Percentiles rank a stretch among this genome's conserved stretches.
These are phyloP conservation scores for Thelaira solivaga DNA, from an alignment of 2,888 invertebrate genomes.

Conservation along the genomic window DNA sequence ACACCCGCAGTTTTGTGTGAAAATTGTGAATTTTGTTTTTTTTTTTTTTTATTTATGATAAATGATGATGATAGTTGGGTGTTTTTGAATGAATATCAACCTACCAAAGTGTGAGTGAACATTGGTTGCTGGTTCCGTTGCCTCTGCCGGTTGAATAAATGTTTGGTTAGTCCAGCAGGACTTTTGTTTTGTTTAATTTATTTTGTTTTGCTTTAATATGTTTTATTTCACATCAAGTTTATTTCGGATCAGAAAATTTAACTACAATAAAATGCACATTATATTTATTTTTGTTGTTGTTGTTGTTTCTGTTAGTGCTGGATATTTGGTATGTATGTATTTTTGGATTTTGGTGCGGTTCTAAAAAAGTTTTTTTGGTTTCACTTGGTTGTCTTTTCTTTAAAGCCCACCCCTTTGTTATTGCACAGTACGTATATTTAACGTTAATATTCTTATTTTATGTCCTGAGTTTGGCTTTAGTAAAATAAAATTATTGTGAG, in stretches of 20 bases:
- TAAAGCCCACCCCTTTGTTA: background rate
- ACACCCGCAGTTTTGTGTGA: slow-evolving; percentile 60
- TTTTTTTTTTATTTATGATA: slow-evolving; percentile 40
- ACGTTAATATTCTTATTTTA: background rate
- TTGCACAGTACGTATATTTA: background rate
- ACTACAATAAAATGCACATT: background rate
- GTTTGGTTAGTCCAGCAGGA: slow-evolving; percentile 12
- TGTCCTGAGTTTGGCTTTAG: background rate
- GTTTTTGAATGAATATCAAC: background rate
- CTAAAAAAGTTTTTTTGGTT: slow-evolving; percentile 8
- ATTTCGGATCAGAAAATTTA: slow-evolving; percentile 15
- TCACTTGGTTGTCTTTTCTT: background rate
- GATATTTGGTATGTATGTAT: slow-evolving; percentile 1
- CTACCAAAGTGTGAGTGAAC: background rate
- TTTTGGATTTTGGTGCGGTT: slow-evolving; percentile 16
- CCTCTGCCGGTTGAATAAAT: slow-evolving; percentile 18
- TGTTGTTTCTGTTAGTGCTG: background rate
- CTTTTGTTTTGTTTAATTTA: slow-evolving; percentile 28
- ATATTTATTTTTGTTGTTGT: background rate
- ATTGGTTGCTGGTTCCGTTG: slow-evolving; percentile 13
- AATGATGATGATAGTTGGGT: slow-evolving; percentile 45
- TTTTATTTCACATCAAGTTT: slow-evolving; percentile 27
- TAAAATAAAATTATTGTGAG: background rate
- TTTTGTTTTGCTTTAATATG: slow-evolving; percentile 4
- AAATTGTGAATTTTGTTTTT: slow-evolving; percentile 50